Conservation (phyloP, 2,888 invertebrate genomes). For the Dryadula phaetusa region DNA sequence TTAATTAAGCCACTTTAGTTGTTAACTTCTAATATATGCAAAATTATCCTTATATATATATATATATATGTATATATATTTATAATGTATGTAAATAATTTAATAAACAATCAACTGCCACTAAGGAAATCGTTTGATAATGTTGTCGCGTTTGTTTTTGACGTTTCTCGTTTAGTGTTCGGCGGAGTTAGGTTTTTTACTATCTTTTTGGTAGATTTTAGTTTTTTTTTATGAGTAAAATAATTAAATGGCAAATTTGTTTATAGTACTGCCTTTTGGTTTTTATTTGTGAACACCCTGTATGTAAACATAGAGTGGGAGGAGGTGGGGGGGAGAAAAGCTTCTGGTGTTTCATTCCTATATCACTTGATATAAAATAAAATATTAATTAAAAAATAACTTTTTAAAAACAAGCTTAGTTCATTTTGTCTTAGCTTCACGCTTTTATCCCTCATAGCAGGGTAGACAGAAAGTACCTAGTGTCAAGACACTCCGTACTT, state of each 20-base stretch:
- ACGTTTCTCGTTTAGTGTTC: conserved; percentile 57
- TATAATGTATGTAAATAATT: no score
- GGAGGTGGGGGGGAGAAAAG: not conserved
- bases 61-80: not conserved
- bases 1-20: conserved; percentile 11
- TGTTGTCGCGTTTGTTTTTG: conserved; percentile 60
- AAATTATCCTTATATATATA: not conserved
- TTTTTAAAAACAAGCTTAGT: no score
- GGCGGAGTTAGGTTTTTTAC: conserved; percentile 62
- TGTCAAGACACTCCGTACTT: no score
- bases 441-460: no score
- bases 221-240: conserved; percentile 75
- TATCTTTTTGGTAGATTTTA: conserved; percentile 72
- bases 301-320: no score
- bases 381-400: no score
- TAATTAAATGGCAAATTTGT: conserved; percentile 65
- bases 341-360: no score
- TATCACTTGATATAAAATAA: no score
- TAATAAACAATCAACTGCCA: conserved; percentile 46
- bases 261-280: conserved; percentile 57
- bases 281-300: conserved; percentile 46
- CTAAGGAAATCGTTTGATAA: conserved; percentile 46
- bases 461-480: no score
- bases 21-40: not conserved
- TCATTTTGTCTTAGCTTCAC: no score